Base-by-base conservation (phyloP, 1,140 invertebrate species). In the Listronotus oregonensis region DNA sequence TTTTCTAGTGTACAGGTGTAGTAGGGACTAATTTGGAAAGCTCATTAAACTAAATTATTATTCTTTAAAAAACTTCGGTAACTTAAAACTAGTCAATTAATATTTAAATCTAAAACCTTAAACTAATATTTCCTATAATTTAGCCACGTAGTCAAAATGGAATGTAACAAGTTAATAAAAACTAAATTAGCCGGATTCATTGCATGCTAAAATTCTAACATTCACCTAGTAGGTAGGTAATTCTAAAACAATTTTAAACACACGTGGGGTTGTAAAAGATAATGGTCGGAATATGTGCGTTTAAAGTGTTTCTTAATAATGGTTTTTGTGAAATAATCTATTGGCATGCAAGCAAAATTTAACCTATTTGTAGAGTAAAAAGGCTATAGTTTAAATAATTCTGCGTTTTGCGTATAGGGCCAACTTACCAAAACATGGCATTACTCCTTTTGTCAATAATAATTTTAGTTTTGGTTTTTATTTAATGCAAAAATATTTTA, bases 401-500 rank as follows among this genome's bases (percentile, higher is more conserved):
- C 10, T 11, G 47, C 31, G 32, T 18, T 10, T 37, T 37, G 34
- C 34, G 3, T 9, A 27, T 27, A 18, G 55, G 51, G 64, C 68
- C 64, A 59, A 69, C 68, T 69, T 69, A 69, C 68, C 68, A 47
- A 52, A 37, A 40, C 50, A 55, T 69, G 58, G 40, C 52, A 50
- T 50, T 57, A 4, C 8, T 44, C 31, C 27, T 50, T 21, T 50
- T 50, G 7, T 17, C 21, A n/a, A 46, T 6, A n/a, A 3, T 17
- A 6, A 46, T 17, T 21, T 21, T 46, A 37, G 8, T 12, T 10
- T 37, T 37, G 34, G 21, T 27, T 37, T 37, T 12, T 37, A 37
- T 3, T 37, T 37, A 37, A 1, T 5, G 34, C 34, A 37, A 37
- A 34, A 37, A 37, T 27, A 27, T 1, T 37, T 37, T 10, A 37